Percentiles rank a stretch among this genome's conserved stretches.
phyloP scores from a whole-genome alignment of 2,113 vertebrate genomes.

The Aptenodytes patagonicus region DNA sequence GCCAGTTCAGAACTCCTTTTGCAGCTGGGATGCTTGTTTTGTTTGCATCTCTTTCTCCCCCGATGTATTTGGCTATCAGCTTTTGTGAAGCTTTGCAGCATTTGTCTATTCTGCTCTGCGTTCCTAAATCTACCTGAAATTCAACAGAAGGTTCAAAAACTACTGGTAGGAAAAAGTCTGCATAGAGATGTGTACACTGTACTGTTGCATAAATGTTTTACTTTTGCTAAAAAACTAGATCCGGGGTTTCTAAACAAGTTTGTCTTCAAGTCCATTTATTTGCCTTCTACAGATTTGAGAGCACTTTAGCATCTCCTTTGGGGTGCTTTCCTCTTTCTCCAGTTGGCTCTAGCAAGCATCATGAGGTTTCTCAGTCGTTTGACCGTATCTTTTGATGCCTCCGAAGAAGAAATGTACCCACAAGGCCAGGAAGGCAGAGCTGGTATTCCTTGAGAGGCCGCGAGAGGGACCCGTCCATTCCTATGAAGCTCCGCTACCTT shows the following conservation, averaged over 20 bases:
- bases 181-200: accelerated
- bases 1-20: neutral
- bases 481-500: slow-evolving; percentile 52
- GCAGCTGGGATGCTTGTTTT: neutral
- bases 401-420: slow-evolving; percentile 72
- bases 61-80: accelerated
- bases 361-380: slow-evolving; percentile 61
- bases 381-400: slow-evolving; percentile 79
- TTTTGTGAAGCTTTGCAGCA: neutral
- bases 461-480: slow-evolving; percentile 69
- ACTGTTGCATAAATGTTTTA: neutral
- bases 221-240: neutral
- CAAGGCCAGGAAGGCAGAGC: slow-evolving; percentile 68
- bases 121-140: neutral
- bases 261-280: neutral
- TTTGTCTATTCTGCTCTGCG: neutral
- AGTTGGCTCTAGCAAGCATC: neutral
- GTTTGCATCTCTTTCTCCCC: neutral
- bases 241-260: neutral
- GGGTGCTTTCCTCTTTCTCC: neutral
- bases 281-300: slow-evolving; percentile 35
- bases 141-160: neutral
- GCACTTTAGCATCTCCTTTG: neutral
- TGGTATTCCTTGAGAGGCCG: slow-evolving; percentile 83
- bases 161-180: neutral